phyloP scores from a whole-genome alignment of 2,888 invertebrate species.

The Eustalomyia histrio region DNA sequence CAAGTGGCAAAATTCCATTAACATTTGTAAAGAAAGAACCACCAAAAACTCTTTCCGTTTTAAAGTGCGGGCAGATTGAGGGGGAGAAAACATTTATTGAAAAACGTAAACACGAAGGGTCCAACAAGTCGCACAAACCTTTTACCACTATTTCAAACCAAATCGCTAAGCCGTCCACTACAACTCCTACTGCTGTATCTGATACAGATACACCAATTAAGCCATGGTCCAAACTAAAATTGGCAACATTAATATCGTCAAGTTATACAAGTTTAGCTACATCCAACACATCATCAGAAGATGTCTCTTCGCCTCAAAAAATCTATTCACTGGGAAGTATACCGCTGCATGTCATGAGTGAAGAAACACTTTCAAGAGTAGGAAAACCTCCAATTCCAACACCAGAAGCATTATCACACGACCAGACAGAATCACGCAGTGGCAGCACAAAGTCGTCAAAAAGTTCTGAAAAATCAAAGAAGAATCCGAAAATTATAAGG shows the following conservation, averaged over 20 bases:
- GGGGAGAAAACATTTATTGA: conserved; percentile 70
- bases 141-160: conserved; percentile 74
- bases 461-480: conserved; percentile 18
- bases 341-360: conserved; percentile 68
- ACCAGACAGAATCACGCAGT: neutral
- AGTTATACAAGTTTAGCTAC: conserved; percentile 76
- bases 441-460: neutral
- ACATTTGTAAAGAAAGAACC: conserved; percentile 76
- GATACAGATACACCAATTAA: conserved; percentile 80
- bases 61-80: conserved; percentile 53
- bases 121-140: conserved; percentile 72
- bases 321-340: conserved; percentile 74
- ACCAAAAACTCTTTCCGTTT: conserved; percentile 71
- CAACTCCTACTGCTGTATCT: conserved; percentile 65
- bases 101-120: conserved; percentile 34
- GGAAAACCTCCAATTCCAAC: neutral
- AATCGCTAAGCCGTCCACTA: conserved; percentile 70
- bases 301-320: conserved; percentile 71
- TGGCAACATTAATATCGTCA: conserved; percentile 81
- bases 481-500: conserved; percentile 4
- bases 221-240: conserved; percentile 89
- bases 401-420: neutral
- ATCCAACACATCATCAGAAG: conserved; percentile 75
- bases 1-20: neutral
- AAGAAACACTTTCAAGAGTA: conserved; percentile 3